Percentiles rank a stretch among this genome's conserved stretches.
Conservation (phyloP, 2,797 vertebrate species). For the Alcedo quadribrachys region DNA sequence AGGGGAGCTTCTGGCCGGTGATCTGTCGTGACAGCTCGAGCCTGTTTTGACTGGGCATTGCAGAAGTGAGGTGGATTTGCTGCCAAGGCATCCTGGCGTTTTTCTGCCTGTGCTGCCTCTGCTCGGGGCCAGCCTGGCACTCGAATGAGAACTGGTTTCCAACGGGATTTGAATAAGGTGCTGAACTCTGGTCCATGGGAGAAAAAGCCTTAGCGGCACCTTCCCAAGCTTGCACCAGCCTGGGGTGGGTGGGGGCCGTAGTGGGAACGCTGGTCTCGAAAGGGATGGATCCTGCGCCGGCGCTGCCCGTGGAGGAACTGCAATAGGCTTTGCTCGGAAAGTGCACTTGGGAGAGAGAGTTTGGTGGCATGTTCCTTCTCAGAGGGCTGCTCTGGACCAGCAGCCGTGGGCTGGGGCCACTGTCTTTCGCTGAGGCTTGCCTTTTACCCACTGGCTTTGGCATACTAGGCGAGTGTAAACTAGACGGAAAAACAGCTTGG, state of each 20-base stretch:
- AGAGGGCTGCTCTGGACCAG: conserved; percentile 84
- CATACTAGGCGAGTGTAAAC: conserved; percentile 81
- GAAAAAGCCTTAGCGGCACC: conserved; percentile 83
- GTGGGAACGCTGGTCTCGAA: conserved; percentile 83
- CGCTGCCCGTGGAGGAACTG: conserved; percentile 71
- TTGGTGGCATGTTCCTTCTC: conserved; percentile 83
- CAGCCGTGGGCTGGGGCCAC: conserved; percentile 80
- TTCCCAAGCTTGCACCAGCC: conserved; percentile 88
- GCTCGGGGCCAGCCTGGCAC: conserved; percentile 83
- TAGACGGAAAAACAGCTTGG: conserved; percentile 82
- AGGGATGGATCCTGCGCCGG: conserved; percentile 77
- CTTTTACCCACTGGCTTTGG: conserved; percentile 81
- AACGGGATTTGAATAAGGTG: conserved; percentile 80
- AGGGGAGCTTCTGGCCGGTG: conserved; percentile 85
- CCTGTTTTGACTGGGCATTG: conserved; percentile 80
- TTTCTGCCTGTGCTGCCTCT: conserved; percentile 83
- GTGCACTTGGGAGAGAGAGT: conserved; percentile 86
- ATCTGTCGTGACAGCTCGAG: conserved; percentile 85
- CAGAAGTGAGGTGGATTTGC: conserved; percentile 80
- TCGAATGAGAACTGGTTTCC: conserved; percentile 84
- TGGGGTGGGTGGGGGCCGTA: conserved; percentile 70
- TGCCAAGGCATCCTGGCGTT: conserved; percentile 87
- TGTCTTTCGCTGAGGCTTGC: conserved; percentile 79
- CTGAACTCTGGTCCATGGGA: conserved; percentile 81
- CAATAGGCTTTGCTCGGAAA: conserved; percentile 86